Conservation (phyloP, 2,888 invertebrate genomes). For the Alcis repandata region DNA sequence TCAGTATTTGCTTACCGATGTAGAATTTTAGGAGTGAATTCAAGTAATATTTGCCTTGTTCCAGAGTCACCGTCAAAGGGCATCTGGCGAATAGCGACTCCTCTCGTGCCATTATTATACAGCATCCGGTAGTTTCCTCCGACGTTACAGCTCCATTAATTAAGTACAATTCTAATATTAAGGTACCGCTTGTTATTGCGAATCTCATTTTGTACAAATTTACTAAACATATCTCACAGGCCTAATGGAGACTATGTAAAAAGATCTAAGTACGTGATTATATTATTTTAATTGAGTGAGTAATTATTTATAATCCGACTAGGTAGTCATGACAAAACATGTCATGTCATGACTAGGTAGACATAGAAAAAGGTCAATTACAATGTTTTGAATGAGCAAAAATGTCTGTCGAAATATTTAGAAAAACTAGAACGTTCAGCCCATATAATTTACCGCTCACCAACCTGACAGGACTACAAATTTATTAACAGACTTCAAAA, state of each 20-base stretch:
- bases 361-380: slow-evolving; percentile 7
- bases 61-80: slow-evolving; percentile 65
- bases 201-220: slow-evolving; percentile 71
- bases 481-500: too few species aligned
- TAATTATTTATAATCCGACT: background rate
- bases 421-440: background rate
- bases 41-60: slow-evolving; percentile 57
- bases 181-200: slow-evolving; percentile 43
- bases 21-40: slow-evolving; percentile 8
- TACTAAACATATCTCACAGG: slow-evolving; percentile 69
- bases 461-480: too few species aligned
- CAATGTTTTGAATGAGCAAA: background rate
- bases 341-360: too few species aligned
- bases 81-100: slow-evolving; percentile 65
- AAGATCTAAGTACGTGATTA: background rate
- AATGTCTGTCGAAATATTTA: background rate
- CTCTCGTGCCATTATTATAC: slow-evolving; percentile 67
- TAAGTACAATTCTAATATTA: slow-evolving; percentile 59
- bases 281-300: slow-evolving; percentile 2
- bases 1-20: background rate
- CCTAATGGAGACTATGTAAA: slow-evolving; percentile 1
- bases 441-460: too few species aligned
- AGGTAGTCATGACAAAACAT: too few species aligned
- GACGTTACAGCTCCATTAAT: slow-evolving; percentile 43
- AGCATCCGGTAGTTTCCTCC: slow-evolving; percentile 75